Conservation (phyloP, 2,797 vertebrate species). For the Hemibagrus guttatus region DNA sequence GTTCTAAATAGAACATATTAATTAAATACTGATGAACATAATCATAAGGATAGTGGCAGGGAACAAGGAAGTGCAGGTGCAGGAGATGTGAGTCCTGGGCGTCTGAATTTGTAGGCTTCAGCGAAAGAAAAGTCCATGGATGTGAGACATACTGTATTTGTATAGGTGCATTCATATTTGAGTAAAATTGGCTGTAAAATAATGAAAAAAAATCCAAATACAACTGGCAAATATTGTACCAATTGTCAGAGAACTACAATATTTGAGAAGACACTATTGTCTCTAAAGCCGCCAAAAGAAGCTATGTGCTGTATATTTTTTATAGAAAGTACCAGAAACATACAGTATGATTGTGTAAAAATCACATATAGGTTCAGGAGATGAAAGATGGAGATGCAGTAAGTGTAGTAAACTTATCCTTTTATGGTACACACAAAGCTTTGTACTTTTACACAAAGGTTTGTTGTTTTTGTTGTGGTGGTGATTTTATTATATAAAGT, state of each 20-base stretch:
- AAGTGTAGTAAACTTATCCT: background rate
- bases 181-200: background rate
- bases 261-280: background rate
- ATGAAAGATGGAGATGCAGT: background rate
- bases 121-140: too few species aligned
- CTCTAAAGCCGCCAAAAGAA: background rate
- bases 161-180: background rate
- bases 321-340: too few species aligned
- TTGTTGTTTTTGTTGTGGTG: background rate
- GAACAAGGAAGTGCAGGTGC: too few species aligned
- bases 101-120: too few species aligned
- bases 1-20: too few species aligned
- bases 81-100: too few species aligned
- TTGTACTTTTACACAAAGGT: background rate
- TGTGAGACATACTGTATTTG: background rate
- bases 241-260: background rate
- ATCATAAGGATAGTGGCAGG: too few species aligned
- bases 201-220: background rate
- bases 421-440: background rate
- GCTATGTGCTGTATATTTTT: background rate
- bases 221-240: background rate
- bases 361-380: background rate
- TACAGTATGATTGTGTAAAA: too few species aligned
- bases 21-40: too few species aligned
- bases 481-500: background rate